Conservation (phyloP, 2,113 vertebrate genomes). For the Daboia siamensis region DNA sequence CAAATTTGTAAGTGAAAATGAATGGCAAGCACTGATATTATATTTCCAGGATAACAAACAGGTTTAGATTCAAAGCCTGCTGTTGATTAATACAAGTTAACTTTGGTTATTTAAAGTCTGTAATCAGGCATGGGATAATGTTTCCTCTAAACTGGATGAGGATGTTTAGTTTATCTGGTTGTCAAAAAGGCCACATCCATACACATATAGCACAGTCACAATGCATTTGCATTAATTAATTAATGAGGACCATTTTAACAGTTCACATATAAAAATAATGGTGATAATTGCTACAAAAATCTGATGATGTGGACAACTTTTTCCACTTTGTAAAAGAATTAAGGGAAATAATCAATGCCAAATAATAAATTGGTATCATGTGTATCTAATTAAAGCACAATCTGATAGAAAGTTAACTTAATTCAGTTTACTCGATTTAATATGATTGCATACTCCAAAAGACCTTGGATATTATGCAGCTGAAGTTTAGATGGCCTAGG, state of each 20-base stretch:
- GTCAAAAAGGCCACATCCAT: background rate
- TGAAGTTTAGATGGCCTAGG: background rate
- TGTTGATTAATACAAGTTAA: background rate
- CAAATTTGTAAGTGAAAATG: slow-evolving; percentile 1
- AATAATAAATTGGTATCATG: background rate
- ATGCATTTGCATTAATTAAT: background rate
- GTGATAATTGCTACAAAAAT: background rate
- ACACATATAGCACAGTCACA: background rate
- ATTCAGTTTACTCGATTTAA: background rate
- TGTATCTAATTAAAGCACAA: background rate
- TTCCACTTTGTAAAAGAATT: background rate
- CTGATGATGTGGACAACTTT: background rate
- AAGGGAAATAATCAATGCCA: background rate
- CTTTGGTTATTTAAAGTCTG: background rate
- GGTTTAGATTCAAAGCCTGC: background rate
- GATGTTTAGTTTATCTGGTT: background rate
- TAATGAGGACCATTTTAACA: background rate
- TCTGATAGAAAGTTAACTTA: background rate
- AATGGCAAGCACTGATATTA: background rate
- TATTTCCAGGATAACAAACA: background rate
- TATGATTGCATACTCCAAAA: background rate
- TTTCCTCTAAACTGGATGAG: background rate
- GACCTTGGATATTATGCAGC: background rate
- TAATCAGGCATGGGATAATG: background rate
- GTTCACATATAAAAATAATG: background rate